Base-by-base conservation (phyloP, 2,797 vertebrate genomes). In the Helicolenus hilgendorfi region DNA sequence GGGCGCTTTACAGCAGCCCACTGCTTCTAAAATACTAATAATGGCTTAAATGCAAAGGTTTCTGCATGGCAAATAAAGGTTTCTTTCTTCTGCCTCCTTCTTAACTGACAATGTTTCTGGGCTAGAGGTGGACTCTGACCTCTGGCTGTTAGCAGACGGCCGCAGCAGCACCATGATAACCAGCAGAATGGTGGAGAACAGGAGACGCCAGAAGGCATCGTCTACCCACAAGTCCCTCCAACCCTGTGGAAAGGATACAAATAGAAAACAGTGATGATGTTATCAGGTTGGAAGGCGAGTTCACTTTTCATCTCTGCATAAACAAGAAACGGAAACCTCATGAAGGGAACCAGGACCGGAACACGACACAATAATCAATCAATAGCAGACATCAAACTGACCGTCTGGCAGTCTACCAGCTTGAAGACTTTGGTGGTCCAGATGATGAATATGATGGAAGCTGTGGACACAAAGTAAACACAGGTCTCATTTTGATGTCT, bases 381-480 rank as follows among this genome's bases (percentile, higher is more conserved):
- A 41, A 9, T 2, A 26, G 27, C 38, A 36, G 49, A 49, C 71
- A 69, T 31, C 9, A 80, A 87, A 97, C 98, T 97, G 83, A 99
- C 99, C 96, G 96, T 98, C 88, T 99, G 98, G 95, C 99, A 99
- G 86, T 98, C 98, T 6, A 98, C 98, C 93, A 99, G 96, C 93
- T 98, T 98, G 97, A 99, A 99, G 89, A 98, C 98, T 97, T 98
- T 98, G 87, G 98, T 98, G 65, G 98, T 99, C 99, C 99, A 99
- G 88, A 99, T 98, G 95, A 99, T 98, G 96, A 99, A 99, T 63
- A 99, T 97, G 92, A 99, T 98, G 89, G 99, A 99, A 36, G 98
- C 99, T 99, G 96, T 31, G 35, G 89, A 86, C 33, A 90, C 59
- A 93, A 86, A 89, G 55, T 45, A 86, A 92, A 88, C 65, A 88